phyloP scores from a whole-genome alignment of 2,888 invertebrate genomes.

The Seira sanloemensis region DNA sequence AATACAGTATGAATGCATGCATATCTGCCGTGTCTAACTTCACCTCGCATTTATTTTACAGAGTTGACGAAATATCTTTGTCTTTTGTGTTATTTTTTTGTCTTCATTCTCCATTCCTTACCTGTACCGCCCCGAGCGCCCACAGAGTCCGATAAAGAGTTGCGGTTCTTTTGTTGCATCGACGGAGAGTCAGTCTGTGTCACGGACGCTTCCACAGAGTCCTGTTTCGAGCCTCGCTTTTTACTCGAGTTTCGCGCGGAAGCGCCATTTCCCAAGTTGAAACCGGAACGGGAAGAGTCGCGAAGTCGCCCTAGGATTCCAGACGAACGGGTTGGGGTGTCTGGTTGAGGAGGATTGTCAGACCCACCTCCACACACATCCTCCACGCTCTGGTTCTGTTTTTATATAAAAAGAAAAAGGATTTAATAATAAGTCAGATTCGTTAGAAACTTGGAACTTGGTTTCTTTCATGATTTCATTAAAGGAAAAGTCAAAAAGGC shows the following conservation, averaged over 20 bases:
- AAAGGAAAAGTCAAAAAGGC: too few species aligned
- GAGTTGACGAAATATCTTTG: too few species aligned
- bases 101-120: slow-evolving; percentile 15
- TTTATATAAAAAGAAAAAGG: background rate
- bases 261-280: slow-evolving; percentile 30
- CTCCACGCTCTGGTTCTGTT: slow-evolving; percentile 45
- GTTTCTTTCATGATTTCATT: too few species aligned
- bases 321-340: slow-evolving; percentile 30
- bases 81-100: too few species aligned
- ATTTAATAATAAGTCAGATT: background rate
- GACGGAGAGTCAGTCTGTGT: slow-evolving; percentile 46
- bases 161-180: slow-evolving; percentile 30
- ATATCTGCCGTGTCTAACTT: too few species aligned
- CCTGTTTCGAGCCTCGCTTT: slow-evolving; percentile 43
- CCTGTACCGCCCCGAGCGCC: slow-evolving; percentile 43
- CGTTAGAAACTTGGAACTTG: too few species aligned
- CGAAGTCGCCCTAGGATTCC: slow-evolving; percentile 45
- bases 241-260: slow-evolving; percentile 35
- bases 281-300: slow-evolving; percentile 42
- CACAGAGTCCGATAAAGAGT: slow-evolving; percentile 52
- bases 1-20: too few species aligned
- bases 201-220: slow-evolving; percentile 30
- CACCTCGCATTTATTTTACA: too few species aligned
- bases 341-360: slow-evolving; percentile 10
- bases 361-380: slow-evolving; percentile 28